phyloP scores from a whole-genome alignment of 1,140 invertebrate genomes.

The Drosophila kepulauana region DNA sequence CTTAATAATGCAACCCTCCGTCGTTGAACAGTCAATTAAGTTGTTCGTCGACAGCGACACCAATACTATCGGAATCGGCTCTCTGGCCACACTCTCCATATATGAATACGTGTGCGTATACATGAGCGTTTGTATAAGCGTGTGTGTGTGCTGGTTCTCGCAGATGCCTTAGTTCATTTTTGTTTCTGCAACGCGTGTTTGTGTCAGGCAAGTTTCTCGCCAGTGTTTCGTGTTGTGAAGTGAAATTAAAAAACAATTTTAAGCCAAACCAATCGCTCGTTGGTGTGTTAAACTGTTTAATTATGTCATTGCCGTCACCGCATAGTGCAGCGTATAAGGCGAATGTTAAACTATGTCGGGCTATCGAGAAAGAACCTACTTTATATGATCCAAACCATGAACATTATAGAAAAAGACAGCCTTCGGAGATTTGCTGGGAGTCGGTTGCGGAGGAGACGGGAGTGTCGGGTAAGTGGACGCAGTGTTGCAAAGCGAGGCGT shows the following conservation, averaged over 20 bases:
- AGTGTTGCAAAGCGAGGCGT: conserved; percentile 58
- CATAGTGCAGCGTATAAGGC: conserved; percentile 15
- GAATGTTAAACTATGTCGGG: conserved; percentile 53
- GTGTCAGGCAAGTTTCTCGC: conserved; percentile 44
- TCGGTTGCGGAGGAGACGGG: conserved; percentile 64
- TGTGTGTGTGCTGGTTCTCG: conserved; percentile 43
- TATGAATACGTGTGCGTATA: conserved; percentile 12
- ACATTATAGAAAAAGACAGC: conserved; percentile 62
- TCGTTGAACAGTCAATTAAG: conserved; percentile 50
- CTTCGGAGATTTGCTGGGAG: conserved; percentile 69
- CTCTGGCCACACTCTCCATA: conserved; percentile 46
- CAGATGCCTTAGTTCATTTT: conserved; percentile 44
- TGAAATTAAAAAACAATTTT: conserved; percentile 35
- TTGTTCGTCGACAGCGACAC: conserved; percentile 14
- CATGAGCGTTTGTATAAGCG: not conserved
- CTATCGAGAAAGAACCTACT: conserved; percentile 53
- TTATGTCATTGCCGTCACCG: conserved; percentile 21
- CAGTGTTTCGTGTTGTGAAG: conserved; percentile 33
- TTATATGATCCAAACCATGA: conserved; percentile 64
- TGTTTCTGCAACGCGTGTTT: conserved; percentile 58
- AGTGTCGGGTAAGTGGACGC: conserved; percentile 55
- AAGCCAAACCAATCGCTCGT: conserved; percentile 20
- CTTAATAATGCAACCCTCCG: conserved; percentile 49
- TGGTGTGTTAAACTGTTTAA: conserved; percentile 27
- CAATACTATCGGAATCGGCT: conserved; percentile 23